Evolutionary conservation across 1,140 invertebrate species (phyloP), one percentile per base, ranked within the genome.

Genomic region (Planococcus citri): DNA sequence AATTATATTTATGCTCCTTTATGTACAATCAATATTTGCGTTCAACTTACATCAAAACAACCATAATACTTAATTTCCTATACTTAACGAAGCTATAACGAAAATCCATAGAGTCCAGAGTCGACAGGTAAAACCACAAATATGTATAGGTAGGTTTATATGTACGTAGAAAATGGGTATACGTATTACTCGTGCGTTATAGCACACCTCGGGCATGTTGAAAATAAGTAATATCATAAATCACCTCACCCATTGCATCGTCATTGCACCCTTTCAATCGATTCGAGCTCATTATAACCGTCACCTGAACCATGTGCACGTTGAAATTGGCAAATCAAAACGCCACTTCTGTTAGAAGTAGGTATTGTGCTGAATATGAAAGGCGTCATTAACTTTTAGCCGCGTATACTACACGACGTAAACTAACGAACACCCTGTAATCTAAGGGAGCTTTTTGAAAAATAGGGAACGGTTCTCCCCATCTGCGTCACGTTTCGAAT

Each of bases 401-500:
- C 2, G 6, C 33, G 17, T 51, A 51, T 20, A 51, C 10, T 20
- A 17, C 41, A 20, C n/a, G n/a, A n/a, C 41, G 41, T 51, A 51
- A 51, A 51, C 41, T 51, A 51, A 14, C 41, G 41, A 51, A 51
- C 41, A 51, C 41, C 41, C 41, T 51, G 17, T 51, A 51, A 51
- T 51, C 10, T 51, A 51, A 51, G 41, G 41, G 41, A 51, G 41
- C n/a, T 51, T 9, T 51, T 51, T 17, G 41, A 51, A 51, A 51
- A 51, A 51, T 51, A 51, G 41, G 41, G 41, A 51, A 51, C 41
- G 41, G 41, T 20, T 51, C 41, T 51, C 41, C 41, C 41, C 41
- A 51, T 51, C 41, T 51, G 41, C 41, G 41, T 51, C 41, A 51
- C 41, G 41, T 51, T 51, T 51, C 6, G 41, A 51, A 51, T 51